A percentile compares a stretch with the other conserved stretches of the same genome.
phyloP scores from a whole-genome alignment of 2,797 vertebrate species.

The Sitta carolinensis region DNA sequence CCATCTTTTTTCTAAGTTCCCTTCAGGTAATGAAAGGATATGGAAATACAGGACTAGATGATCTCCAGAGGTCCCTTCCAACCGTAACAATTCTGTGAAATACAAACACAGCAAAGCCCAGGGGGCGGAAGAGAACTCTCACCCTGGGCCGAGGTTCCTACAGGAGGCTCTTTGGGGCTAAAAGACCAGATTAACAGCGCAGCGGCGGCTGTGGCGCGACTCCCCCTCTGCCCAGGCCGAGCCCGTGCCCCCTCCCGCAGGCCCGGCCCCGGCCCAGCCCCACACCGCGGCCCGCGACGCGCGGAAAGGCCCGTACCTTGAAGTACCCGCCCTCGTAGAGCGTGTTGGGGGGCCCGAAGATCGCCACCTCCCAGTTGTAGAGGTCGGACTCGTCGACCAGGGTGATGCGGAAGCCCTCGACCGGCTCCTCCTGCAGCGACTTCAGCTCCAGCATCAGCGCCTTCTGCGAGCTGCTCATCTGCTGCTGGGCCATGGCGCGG shows the following conservation, averaged over 20 bases:
- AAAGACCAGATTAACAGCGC: too few species aligned
- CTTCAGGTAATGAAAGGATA: background rate
- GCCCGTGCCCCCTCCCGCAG: background rate
- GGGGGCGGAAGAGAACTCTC: accelerated
- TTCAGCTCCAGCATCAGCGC: conserved; percentile 94
- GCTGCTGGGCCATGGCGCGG: conserved; percentile 90
- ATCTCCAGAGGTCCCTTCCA: background rate
- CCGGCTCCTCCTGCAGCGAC: conserved; percentile 93
- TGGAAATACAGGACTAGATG: background rate
- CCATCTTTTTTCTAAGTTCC: background rate
- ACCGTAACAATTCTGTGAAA: background rate
- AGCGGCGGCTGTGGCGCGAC: background rate
- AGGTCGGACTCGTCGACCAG: conserved; percentile 94
- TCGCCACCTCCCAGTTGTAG: conserved; percentile 77
- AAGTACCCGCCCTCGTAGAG: conserved; percentile 95
- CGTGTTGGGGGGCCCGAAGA: conserved; percentile 94
- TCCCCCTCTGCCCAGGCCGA: background rate
- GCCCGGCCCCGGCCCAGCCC: background rate
- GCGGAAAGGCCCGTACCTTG: conserved; percentile 79
- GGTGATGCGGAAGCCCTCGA: conserved; percentile 94
- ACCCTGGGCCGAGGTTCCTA: background rate
- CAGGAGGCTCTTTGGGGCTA: background rate
- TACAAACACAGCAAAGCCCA: background rate
- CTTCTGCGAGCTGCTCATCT: conserved; percentile 95
- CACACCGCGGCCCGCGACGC: background rate